A percentile compares a stretch with the other conserved stretches of the same genome.
Conservation (phyloP, 1,140 invertebrate species). For the Formica exsecta region DNA sequence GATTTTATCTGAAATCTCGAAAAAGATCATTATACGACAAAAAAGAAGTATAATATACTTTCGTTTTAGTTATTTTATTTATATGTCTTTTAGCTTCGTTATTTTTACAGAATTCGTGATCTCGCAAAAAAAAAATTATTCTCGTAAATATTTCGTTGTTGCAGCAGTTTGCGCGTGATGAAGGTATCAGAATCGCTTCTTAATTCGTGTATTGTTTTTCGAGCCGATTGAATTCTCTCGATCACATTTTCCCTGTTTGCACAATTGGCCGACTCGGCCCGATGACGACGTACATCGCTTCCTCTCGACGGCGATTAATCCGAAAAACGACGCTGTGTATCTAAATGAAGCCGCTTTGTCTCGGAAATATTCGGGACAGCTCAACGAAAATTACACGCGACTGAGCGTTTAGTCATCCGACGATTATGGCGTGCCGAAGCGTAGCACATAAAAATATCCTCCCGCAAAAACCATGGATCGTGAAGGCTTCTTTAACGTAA, state of each 20-base stretch:
- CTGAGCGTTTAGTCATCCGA: conserved; percentile 66
- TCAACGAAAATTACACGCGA: conserved; percentile 64
- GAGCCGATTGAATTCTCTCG: conserved; percentile 1
- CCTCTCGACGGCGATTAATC: conserved; percentile 16
- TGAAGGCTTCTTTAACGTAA: neutral
- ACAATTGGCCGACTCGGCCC: conserved; percentile 23
- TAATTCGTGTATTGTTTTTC: neutral
- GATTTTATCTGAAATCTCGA: neutral
- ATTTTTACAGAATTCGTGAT: neutral
- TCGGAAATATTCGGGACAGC: conserved; percentile 51
- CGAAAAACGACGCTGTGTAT: conserved; percentile 25
- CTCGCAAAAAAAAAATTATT: neutral
- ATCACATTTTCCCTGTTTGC: conserved; percentile 43
- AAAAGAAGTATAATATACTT: neutral
- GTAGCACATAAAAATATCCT: conserved; percentile 54
- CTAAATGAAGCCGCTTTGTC: conserved; percentile 53
- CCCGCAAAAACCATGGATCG: conserved; percentile 40
- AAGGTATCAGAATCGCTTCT: conserved; percentile 20
- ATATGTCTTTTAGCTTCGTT: neutral
- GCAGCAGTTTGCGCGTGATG: neutral
- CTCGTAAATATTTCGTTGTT: neutral
- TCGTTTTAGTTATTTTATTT: neutral
- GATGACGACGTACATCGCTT: conserved; percentile 30
- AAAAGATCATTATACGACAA: neutral
- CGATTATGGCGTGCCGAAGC: conserved; percentile 58